Evolutionary conservation across 2,888 invertebrate genomes (phyloP).

Genomic region (Cartodere bifasciata): DNA sequence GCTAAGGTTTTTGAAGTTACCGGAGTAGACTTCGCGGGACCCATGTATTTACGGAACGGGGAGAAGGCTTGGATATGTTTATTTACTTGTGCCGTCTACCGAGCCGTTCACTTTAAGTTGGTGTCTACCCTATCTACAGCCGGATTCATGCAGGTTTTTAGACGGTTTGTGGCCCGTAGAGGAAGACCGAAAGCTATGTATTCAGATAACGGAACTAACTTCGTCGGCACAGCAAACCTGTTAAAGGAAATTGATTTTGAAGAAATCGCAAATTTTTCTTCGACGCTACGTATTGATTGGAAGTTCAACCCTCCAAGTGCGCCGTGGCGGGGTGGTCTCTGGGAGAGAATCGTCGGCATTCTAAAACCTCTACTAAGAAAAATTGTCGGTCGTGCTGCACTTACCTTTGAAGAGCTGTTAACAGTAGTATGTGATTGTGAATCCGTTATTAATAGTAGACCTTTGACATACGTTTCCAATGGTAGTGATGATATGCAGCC

Average conservation of each 20-base stretch:
- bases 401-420: conserved; percentile 20
- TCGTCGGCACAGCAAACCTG: conserved; percentile 4
- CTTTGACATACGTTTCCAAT: conserved; percentile 22
- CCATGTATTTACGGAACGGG: conserved; percentile 18
- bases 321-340: conserved; percentile 33
- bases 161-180: conserved; percentile 11
- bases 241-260: conserved; percentile 5
- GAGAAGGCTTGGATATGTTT: conserved; percentile 23
- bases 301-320: conserved; percentile 25
- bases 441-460: conserved; percentile 22
- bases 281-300: conserved; percentile 16
- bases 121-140: conserved; percentile 19
- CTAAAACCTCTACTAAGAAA: conserved; percentile 24
- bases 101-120: conserved; percentile 27
- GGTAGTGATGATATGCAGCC: conserved; percentile 16
- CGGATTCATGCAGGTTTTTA: conserved; percentile 18
- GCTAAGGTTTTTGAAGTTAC: conserved; percentile 19
- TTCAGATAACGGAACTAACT: conserved; percentile 7
- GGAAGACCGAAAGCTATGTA: conserved; percentile 17
- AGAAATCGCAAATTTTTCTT: not conserved
- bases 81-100: conserved; percentile 27
- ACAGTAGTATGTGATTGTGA: conserved; percentile 23
- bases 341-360: conserved; percentile 26
- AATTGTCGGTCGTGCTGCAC: conserved; percentile 20
- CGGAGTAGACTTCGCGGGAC: conserved; percentile 27